Evolutionary conservation across 2,888 invertebrate genomes (phyloP).

Genomic region (Onthophagus sagittarius): DNA sequence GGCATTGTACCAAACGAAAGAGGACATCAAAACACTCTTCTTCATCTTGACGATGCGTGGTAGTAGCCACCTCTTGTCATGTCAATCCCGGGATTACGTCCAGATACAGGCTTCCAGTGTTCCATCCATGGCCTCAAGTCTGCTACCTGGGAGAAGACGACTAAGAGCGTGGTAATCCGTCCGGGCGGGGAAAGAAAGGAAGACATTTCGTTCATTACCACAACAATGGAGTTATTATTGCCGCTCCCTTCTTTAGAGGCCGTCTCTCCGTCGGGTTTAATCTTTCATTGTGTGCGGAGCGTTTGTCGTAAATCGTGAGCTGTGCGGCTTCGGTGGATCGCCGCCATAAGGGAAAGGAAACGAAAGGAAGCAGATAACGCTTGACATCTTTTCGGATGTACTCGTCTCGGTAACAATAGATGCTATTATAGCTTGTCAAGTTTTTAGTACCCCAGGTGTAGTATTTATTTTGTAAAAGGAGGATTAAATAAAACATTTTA

Average conservation of each 20-base stretch:
- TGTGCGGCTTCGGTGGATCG: background rate
- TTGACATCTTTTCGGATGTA: background rate
- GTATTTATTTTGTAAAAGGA: background rate
- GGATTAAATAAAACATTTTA: no score
- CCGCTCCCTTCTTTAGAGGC: background rate
- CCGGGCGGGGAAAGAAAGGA: background rate
- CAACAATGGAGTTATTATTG: constrained; percentile 1
- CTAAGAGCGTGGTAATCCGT: background rate
- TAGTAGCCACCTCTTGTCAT: constrained; percentile 10
- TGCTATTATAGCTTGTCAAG: background rate
- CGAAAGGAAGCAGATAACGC: background rate
- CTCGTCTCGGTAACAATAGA: background rate
- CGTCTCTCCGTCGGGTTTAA: background rate
- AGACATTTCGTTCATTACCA: constrained; percentile 1
- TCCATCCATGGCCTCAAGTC: background rate
- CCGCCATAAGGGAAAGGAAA: background rate
- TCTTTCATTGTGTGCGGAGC: background rate
- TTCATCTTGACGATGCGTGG: constrained; percentile 20
- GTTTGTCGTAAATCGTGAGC: background rate
- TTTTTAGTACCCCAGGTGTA: background rate
- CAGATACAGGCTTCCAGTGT: background rate
- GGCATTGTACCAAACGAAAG: constrained; percentile 26
- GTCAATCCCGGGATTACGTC: background rate
- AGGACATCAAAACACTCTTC: constrained; percentile 22
- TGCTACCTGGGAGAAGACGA: background rate